phyloP scores from a whole-genome alignment of 2,888 invertebrate species.

The Pherbina coryleti region DNA sequence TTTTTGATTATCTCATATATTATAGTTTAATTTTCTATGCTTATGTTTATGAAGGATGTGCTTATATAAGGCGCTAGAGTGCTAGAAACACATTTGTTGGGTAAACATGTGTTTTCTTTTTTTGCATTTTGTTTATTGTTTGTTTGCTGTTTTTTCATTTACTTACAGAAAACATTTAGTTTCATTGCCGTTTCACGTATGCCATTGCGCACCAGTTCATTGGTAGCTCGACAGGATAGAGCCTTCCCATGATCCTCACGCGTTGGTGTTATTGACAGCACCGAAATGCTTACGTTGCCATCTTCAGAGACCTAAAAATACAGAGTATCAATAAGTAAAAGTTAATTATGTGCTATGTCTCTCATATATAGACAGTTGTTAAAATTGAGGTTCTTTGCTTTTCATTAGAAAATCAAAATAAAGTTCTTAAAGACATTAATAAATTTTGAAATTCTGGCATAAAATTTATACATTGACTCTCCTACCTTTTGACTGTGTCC shows the following conservation, averaged over 20 bases:
- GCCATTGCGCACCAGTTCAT: slow-evolving; percentile 79
- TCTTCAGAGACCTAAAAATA: slow-evolving; percentile 79
- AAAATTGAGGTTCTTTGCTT: background rate
- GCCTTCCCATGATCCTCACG: slow-evolving; percentile 83
- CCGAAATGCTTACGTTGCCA: slow-evolving; percentile 85
- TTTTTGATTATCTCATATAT: background rate
- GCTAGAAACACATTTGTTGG: background rate
- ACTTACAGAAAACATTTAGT: slow-evolving; percentile 91
- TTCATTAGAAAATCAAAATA: background rate
- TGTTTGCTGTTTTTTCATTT: slow-evolving; percentile 43
- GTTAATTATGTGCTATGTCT: too few relatives aligned
- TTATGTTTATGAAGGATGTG: background rate
- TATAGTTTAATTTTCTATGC: too few relatives aligned
- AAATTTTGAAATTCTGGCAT: background rate
- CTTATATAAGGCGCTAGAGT: background rate
- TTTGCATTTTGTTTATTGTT: background rate
- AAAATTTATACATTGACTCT: background rate
- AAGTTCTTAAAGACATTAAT: background rate
- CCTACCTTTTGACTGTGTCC: slow-evolving; percentile 69
- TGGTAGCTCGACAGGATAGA: slow-evolving; percentile 85
- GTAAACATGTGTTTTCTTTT: background rate
- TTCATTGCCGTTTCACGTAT: slow-evolving; percentile 84
- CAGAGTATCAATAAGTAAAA: background rate
- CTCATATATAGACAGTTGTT: background rate
- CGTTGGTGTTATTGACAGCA: slow-evolving; percentile 80